Evolutionary conservation across 1,140 invertebrate genomes (phyloP).

Genomic region (Drosophila yakuba): DNA sequence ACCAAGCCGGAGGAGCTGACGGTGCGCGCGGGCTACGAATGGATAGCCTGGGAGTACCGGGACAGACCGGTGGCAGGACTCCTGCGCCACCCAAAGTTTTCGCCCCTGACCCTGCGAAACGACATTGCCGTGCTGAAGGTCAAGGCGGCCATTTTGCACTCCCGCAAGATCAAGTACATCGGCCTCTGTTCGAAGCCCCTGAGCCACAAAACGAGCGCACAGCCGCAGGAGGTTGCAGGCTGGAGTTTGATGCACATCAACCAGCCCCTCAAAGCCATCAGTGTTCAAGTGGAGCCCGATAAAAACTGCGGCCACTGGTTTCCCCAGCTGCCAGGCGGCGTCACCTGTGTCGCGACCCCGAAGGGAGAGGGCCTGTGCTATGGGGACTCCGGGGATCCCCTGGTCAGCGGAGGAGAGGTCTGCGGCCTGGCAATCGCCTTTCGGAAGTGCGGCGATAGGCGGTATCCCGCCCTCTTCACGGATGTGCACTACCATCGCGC

Average conservation of each 20-base stretch:
- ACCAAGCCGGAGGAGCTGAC: neutral
- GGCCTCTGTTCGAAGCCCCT: constrained; percentile 2
- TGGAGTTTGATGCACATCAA: constrained; percentile 1
- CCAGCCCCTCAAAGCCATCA: neutral
- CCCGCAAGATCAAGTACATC: constrained; percentile 3
- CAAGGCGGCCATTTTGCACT: neutral
- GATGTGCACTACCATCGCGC: constrained; percentile 14
- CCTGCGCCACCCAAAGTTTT: constrained; percentile 3
- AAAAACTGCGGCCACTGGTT: neutral
- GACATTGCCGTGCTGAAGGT: constrained; percentile 23
- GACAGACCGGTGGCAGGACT: constrained; percentile 2
- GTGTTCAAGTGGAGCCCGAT: neutral
- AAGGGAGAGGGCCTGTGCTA: constrained; percentile 1
- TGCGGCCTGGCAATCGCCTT: constrained; percentile 25
- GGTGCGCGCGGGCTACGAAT: constrained; percentile 5
- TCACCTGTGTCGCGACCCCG: neutral
- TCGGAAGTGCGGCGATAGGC: constrained; percentile 3
- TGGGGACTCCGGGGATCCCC: constrained; percentile 28
- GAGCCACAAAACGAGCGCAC: neutral
- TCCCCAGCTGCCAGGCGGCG: constrained; percentile 1
- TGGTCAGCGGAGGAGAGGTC: constrained; percentile 6
- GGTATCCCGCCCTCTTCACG: constrained; percentile 20
- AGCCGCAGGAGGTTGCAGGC: neutral
- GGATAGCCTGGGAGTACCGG: neutral
- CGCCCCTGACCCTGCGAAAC: neutral